phyloP scores from a whole-genome alignment of 2,888 invertebrate genomes.

The Clanis bilineata region DNA sequence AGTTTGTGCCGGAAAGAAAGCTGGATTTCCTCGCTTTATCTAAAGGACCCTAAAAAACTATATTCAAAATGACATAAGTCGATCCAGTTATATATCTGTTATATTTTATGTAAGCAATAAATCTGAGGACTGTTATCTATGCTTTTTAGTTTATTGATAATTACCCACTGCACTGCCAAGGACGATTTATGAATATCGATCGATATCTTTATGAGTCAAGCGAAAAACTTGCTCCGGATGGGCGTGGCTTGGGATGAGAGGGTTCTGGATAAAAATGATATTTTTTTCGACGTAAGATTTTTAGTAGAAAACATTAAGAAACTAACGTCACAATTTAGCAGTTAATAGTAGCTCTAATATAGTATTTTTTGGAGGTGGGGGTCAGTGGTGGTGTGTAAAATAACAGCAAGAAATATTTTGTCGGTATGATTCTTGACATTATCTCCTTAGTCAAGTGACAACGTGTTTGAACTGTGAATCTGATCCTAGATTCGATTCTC shows the following conservation, averaged over 20 bases:
- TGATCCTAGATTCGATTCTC: too few relatives aligned
- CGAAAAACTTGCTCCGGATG: conserved; percentile 9
- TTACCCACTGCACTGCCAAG: conserved; percentile 35
- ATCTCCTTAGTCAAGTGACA: too few relatives aligned
- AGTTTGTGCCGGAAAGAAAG: background rate
- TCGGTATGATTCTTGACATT: too few relatives aligned
- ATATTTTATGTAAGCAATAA: conserved; percentile 18
- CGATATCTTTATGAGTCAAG: conserved; percentile 26
- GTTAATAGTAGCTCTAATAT: too few relatives aligned
- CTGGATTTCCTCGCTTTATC: background rate
- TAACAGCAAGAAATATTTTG: too few relatives aligned
- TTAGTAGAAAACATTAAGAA: conserved; percentile 22
- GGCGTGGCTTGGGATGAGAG: background rate
- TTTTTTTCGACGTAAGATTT: background rate
- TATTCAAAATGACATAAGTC: background rate
- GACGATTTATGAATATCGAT: conserved; percentile 47
- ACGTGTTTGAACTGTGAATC: too few relatives aligned
- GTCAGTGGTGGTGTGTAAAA: too few relatives aligned
- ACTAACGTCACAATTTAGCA: too few relatives aligned
- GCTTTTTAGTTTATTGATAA: conserved; percentile 47
- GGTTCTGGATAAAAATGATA: background rate
- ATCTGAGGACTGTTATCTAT: conserved; percentile 39
- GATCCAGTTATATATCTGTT: conserved; percentile 17
- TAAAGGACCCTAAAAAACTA: background rate
- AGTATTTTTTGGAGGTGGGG: too few relatives aligned